These are phyloP conservation scores for Pogonomyrmex californicus DNA, from an alignment of 1,140 invertebrate species.

Conservation along the genomic window DNA sequence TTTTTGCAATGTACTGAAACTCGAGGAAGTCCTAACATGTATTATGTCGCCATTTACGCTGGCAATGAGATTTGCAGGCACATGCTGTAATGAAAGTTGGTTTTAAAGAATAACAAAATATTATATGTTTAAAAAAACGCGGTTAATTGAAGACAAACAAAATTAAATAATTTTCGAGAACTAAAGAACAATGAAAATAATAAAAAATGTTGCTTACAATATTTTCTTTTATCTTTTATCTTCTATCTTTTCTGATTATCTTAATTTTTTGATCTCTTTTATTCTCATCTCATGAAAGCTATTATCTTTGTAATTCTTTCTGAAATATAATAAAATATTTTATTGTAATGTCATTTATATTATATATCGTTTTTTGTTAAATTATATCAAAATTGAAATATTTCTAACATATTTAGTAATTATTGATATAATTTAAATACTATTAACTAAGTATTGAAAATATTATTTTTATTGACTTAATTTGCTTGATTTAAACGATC, in stretches of 20 bases:
- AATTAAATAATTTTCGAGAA: conserved; percentile 20
- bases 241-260: not conserved
- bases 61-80: conserved; percentile 46
- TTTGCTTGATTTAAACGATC: not conserved
- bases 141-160: not conserved
- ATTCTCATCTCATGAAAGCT: not conserved
- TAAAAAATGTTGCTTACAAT: not conserved
- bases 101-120: not conserved
- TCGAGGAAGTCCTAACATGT: conserved; percentile 52
- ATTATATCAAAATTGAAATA: not conserved
- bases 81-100: not conserved
- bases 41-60: conserved; percentile 36
- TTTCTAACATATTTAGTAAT: conserved; percentile 1
- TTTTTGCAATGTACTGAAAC: conserved; percentile 47
- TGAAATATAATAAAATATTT: not conserved
- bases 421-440: not conserved
- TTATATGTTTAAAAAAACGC: not conserved
- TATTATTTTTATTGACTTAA: not conserved
- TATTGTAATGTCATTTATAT: not conserved
- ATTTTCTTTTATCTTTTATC: not conserved
- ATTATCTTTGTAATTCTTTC: not conserved
- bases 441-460: not conserved
- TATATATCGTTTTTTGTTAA: not conserved
- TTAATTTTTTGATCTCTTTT: not conserved
- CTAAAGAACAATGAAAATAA: not conserved